Base-by-base conservation (phyloP, 2,888 invertebrate species). In the Rutpela maculata region DNA sequence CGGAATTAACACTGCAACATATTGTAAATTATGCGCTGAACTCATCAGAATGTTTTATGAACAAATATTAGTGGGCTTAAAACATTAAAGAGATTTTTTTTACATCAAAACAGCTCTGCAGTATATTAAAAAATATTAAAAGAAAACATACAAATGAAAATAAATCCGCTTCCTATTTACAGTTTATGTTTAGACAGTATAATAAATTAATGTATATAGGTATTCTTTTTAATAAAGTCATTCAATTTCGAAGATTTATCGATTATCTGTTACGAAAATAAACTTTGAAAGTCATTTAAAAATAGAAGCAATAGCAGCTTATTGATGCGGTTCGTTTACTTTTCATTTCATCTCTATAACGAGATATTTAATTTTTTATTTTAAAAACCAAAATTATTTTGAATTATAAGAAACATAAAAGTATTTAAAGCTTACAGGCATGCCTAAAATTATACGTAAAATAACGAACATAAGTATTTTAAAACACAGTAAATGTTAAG, bases 31-130 rank as follows among this genome's bases (percentile, higher is more conserved):
- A n/a, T n/a, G n/a, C n/a, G n/a, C n/a, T n/a, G 22, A 26, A 1
- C 4, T 4, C 22, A 80, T 17, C 91, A 71, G 6, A 73, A 17
- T 22, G 50, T 59, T 56, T 65, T 55, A 62, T 71, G 59, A 56
- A 31, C 31, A 62, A 31, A 31, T n/a, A 17, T 9, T 17, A 38
- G 35, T n/a, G 35, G 1, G 17, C 10, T 17, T 15, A 38, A 5
- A 17, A n/a, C n/a, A 50, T 50, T 50, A n/a, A 50, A 43, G 12
- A 6, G 0, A n/a, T n/a, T n/a, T 0, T n/a, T 50, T 50, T 50
- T n/a, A 2, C 12, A 17, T 22, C 59, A 57, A 57, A 57, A 5
- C 11, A 57, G 3, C 17, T 1, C 19, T 7, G 3, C 6, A 18
- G 18, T 18, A 7, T 19, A 22, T 12, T 59, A 19, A 18, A 19